These are phyloP conservation scores for Chinchilla lanigera DNA, from an alignment of 2,113 vertebrate genomes.

Conservation along the genomic window DNA sequence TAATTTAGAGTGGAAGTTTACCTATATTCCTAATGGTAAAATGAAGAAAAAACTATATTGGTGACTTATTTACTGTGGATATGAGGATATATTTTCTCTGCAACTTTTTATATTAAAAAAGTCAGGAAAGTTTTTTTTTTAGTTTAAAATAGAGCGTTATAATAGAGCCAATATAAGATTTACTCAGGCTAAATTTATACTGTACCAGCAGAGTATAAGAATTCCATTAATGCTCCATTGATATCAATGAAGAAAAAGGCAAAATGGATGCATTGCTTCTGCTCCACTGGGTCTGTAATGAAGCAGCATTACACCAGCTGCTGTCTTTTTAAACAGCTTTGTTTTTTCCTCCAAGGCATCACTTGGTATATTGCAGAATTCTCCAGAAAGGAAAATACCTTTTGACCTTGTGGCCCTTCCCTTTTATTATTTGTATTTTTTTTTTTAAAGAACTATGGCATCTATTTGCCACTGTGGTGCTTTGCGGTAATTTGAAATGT, in stretches of 20 bases:
- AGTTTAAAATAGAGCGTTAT: slow-evolving; percentile 54
- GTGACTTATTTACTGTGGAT: slow-evolving; percentile 31
- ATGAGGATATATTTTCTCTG: not conserved
- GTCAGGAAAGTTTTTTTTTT: not conserved
- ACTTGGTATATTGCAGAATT: slow-evolving; percentile 66
- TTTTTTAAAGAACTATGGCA: slow-evolving; percentile 48
- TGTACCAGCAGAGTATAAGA: slow-evolving; percentile 80
- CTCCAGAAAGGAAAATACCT: slow-evolving; percentile 72
- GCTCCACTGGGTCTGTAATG: slow-evolving; percentile 81
- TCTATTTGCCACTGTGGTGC: slow-evolving; percentile 45
- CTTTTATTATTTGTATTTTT: slow-evolving; percentile 49
- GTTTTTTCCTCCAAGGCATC: slow-evolving; percentile 47
- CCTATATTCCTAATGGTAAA: slow-evolving; percentile 4
- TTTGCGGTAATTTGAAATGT: slow-evolving; percentile 71
- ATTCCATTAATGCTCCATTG: slow-evolving; percentile 85
- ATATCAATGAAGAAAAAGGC: slow-evolving; percentile 83
- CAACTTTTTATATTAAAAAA: slow-evolving; percentile 50
- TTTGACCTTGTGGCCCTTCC: slow-evolving; percentile 65
- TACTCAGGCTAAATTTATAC: slow-evolving; percentile 78
- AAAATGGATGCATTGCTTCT: slow-evolving; percentile 81
- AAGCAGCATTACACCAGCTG: slow-evolving; percentile 78
- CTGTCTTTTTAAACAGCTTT: slow-evolving; percentile 70
- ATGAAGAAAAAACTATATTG: not conserved
- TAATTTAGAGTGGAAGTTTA: slow-evolving; percentile 58
- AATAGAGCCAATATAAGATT: slow-evolving; percentile 74